phyloP scores from a whole-genome alignment of 1,140 invertebrate species.

The Araneus ventricosus region DNA sequence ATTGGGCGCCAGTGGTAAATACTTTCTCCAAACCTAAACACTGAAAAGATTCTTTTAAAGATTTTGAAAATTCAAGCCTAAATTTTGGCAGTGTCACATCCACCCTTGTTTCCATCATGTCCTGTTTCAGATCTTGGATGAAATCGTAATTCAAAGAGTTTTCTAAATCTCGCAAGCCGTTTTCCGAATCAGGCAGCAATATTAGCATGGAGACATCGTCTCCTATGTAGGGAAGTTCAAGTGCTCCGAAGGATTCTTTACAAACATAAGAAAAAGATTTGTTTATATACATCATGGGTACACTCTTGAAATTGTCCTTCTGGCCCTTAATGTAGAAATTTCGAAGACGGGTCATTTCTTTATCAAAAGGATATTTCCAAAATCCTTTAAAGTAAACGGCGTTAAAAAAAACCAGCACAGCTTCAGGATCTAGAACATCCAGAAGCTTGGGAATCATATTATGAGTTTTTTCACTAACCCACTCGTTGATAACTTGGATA shows the following conservation, averaged over 20 bases:
- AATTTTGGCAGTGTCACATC: conserved; percentile 77
- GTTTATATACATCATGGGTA: conserved; percentile 90
- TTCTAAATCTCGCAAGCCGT: conserved; percentile 74
- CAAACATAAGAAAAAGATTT: conserved; percentile 85
- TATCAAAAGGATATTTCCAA: conserved; percentile 76
- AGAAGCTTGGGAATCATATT: conserved; percentile 77
- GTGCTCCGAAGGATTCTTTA: conserved; percentile 83
- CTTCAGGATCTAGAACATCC: conserved; percentile 73
- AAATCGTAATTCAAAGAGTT: conserved; percentile 10
- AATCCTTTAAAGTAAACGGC: conserved; percentile 79
- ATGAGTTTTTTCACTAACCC: conserved; percentile 77
- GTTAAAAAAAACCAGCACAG: conserved; percentile 78
- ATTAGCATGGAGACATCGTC: conserved; percentile 79
- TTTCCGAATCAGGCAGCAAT: conserved; percentile 77
- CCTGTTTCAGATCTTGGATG: conserved; percentile 27
- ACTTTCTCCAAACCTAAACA: conserved; percentile 76
- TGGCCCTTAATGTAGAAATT: conserved; percentile 79
- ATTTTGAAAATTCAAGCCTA: conserved; percentile 75
- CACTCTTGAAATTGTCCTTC: conserved; percentile 78
- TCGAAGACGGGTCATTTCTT: conserved; percentile 41
- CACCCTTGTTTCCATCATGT: conserved; percentile 63
- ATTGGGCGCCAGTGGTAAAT: conserved; percentile 76
- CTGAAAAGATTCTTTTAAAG: conserved; percentile 74
- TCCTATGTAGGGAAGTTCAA: conserved; percentile 87
- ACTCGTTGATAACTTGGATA: conserved; percentile 73